Conservation (phyloP, 1,140 invertebrate genomes). For the Drosophila melanica region DNA sequence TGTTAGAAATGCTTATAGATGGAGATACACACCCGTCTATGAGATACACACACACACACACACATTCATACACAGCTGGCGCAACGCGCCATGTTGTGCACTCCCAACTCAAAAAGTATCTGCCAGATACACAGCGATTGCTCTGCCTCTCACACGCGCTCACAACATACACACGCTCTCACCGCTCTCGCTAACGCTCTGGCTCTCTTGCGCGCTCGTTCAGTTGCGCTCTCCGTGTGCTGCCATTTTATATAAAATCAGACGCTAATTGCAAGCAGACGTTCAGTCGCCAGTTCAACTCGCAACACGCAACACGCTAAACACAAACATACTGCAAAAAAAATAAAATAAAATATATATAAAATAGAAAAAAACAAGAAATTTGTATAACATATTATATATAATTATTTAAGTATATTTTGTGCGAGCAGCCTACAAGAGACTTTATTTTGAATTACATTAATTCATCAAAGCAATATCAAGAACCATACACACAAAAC, state of each 20-base stretch:
- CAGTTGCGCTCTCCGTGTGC: constrained; percentile 9
- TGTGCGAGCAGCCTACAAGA: constrained; percentile 51
- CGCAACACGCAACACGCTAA: constrained; percentile 56
- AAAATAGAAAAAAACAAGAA: not conserved
- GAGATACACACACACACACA: constrained; percentile 16
- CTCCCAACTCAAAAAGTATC: constrained; percentile 35
- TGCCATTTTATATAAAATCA: constrained; percentile 72
- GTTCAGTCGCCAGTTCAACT: constrained; percentile 79
- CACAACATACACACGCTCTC: constrained; percentile 2
- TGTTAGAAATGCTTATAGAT: constrained; percentile 50
- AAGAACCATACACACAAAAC: constrained; percentile 18
- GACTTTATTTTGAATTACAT: constrained; percentile 67
- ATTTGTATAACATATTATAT: not conserved
- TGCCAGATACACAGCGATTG: constrained; percentile 54
- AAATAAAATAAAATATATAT: constrained; percentile 8
- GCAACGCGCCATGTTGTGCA: constrained; percentile 41
- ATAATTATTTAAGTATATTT: constrained; percentile 32
- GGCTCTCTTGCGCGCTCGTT: constrained; percentile 20
- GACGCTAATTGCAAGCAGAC: constrained; percentile 69
- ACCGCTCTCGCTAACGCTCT: constrained; percentile 6
- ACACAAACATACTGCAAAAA: constrained; percentile 12
- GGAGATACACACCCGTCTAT: constrained; percentile 45
- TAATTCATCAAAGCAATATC: constrained; percentile 43
- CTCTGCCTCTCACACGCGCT: constrained; percentile 8
- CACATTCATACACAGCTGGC: constrained; percentile 15